Evolutionary conservation across 2,888 invertebrate genomes (phyloP), one percentile per base, ranked within the genome.

Genomic region (Pheosia tremula): DNA sequence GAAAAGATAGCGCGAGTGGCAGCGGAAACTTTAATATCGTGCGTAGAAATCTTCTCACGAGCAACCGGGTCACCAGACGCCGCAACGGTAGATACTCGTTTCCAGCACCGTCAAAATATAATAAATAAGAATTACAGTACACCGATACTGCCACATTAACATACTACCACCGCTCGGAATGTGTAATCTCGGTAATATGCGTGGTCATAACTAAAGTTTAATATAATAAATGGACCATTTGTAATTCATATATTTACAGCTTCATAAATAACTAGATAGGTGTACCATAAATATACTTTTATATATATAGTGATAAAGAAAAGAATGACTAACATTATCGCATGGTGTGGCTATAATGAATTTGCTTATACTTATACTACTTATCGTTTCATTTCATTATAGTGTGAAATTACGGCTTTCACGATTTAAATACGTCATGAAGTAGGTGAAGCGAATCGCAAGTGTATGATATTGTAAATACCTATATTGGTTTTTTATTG

Each of bases 21-120:
- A 59, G 43, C 50, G 55, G 65, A 59, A 52, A 63, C 56, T 57
- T 58, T 59, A 60, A 61, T 70, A 83, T 84, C 81, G 73, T 75
- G 76, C 79, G 78, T 79, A 81, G 79, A 79, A 79, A 85, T 85
- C 81, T 84, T 81, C 80, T 84, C 84, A 84, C 82, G 81, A 80
- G 77, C 81, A 81, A 85, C 82, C 84, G 76, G 85, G 83, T 85
- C 85, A 85, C 84, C 75, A 86, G 85, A 86, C 85, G 75, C 80
- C 67, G 73, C 86, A 89, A 89, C 87, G 87, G 88, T 88, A 82
- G 79, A 81, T 82, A 79, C 81, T 74, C 72, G 83, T 80, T 81
- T 76, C 69, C 68, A 68, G 66, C 64, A 69, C 71, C 74, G 78
- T 73, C 70, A 75, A 77, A 79, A 70, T 77, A 73, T 68, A 68